Percentiles rank a stretch among this genome's conserved stretches.
These are phyloP conservation scores for Cephus sareptanus DNA, from an alignment of 2,888 invertebrate species.

Conservation along the genomic window DNA sequence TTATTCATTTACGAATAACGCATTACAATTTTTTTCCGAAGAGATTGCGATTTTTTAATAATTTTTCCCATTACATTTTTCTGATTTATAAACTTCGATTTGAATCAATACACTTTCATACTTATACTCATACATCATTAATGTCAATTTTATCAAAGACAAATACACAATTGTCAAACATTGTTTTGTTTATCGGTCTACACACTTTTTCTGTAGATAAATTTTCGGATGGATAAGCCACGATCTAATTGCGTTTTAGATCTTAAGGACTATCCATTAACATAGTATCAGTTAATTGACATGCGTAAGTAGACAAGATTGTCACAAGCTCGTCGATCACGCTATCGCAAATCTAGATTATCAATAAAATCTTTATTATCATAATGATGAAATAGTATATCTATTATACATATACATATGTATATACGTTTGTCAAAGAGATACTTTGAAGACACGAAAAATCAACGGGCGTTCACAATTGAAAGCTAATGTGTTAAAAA, in stretches of 20 bases:
- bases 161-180: neutral
- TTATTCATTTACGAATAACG: neutral
- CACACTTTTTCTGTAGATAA: neutral
- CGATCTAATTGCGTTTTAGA: neutral
- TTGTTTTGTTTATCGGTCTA: neutral
- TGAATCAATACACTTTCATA: too few relatives aligned
- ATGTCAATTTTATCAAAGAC: neutral
- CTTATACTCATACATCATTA: too few relatives aligned
- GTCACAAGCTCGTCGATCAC: neutral
- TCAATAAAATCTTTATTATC: neutral
- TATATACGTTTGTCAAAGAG: too few relatives aligned
- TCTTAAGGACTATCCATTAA: neutral
- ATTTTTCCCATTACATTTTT: too few relatives aligned
- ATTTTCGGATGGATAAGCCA: neutral
- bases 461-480: too few relatives aligned
- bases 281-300: neutral
- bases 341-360: neutral
- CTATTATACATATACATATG: too few relatives aligned
- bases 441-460: too few relatives aligned
- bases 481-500: too few relatives aligned
- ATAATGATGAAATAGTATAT: neutral
- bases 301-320: neutral
- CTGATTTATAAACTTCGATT: too few relatives aligned
- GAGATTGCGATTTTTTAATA: too few relatives aligned
- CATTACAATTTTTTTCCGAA: neutral